Conservation (phyloP, 2,797 vertebrate genomes). For the Semotilus atromaculatus region DNA sequence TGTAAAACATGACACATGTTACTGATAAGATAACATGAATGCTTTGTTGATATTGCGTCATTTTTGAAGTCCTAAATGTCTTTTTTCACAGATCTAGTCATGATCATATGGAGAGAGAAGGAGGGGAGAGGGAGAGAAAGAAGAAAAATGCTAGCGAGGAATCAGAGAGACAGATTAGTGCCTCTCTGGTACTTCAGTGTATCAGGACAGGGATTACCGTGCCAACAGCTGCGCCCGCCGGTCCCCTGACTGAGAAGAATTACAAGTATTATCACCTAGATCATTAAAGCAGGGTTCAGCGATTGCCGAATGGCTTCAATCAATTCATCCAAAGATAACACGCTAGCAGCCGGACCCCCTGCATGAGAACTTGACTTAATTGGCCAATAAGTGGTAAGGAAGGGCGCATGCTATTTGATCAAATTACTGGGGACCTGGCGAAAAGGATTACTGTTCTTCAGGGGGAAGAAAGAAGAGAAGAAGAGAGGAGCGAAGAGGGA, state of each 20-base stretch:
- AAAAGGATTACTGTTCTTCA: constrained; percentile 87
- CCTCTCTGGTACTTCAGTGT: constrained; percentile 87
- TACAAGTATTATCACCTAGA: constrained; percentile 99
- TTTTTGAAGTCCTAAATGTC: constrained; percentile 76
- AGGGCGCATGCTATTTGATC: constrained; percentile 95
- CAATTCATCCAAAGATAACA: constrained; percentile 98
- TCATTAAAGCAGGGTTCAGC: constrained; percentile 98
- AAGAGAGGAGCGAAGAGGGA: constrained; percentile 23
- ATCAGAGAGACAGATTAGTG: constrained; percentile 89
- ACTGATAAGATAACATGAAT: constrained; percentile 16
- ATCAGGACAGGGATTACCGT: constrained; percentile 93
- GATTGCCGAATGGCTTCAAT: constrained; percentile 97
- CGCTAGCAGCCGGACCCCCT: constrained; percentile 98
- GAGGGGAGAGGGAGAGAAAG: constrained; percentile 45
- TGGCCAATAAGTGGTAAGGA: constrained; percentile 99
- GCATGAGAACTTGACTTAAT: constrained; percentile 99
- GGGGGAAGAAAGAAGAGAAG: constrained; percentile 44
- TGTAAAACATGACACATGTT: constrained; percentile 2
- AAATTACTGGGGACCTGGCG: constrained; percentile 88
- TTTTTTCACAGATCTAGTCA: constrained; percentile 82
- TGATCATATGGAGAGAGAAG: constrained; percentile 60
- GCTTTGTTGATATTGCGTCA: constrained; percentile 43
- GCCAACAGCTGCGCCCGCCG: constrained; percentile 95
- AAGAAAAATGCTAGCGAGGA: constrained; percentile 67
- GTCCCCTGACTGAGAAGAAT: constrained; percentile 99